These are phyloP conservation scores for Aphaenogaster rudis DNA, from an alignment of 1,140 invertebrate species.

Conservation along the genomic window DNA sequence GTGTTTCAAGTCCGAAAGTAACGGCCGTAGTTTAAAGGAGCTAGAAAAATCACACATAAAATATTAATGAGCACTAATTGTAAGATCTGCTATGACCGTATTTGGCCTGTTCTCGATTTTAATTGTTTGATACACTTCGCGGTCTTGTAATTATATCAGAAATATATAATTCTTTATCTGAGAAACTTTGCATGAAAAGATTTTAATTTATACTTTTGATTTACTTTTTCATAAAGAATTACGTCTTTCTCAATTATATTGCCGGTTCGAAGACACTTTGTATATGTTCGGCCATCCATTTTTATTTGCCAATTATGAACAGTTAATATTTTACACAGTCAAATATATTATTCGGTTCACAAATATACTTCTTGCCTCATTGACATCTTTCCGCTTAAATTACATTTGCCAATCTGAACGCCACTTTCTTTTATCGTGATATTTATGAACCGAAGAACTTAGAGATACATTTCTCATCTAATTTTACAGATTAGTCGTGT, in stretches of 20 bases:
- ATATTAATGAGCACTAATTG: too few species aligned
- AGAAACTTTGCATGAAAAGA: neutral
- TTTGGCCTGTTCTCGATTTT: too few species aligned
- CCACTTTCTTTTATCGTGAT: neutral
- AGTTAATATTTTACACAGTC: neutral
- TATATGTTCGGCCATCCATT: neutral
- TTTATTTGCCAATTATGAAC: slow-evolving; percentile 1
- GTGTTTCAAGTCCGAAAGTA: too few species aligned
- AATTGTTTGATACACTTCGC: too few species aligned
- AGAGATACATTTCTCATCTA: neutral
- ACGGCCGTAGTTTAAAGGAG: too few species aligned
- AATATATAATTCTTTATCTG: too few species aligned
- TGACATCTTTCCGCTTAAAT: neutral
- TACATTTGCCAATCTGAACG: neutral
- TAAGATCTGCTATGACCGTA: too few species aligned
- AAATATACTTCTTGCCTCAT: neutral
- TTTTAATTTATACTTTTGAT: neutral
- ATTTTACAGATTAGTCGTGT: slow-evolving; percentile 30
- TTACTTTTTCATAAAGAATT: neutral
- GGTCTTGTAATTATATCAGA: too few species aligned
- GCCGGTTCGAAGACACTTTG: neutral
- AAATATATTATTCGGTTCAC: neutral
- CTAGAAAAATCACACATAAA: too few species aligned
- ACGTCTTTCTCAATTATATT: neutral
- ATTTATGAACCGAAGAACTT: neutral